Evolutionary conservation across 1,140 invertebrate species (phyloP).

Genomic region (Calycopis cecrops): DNA sequence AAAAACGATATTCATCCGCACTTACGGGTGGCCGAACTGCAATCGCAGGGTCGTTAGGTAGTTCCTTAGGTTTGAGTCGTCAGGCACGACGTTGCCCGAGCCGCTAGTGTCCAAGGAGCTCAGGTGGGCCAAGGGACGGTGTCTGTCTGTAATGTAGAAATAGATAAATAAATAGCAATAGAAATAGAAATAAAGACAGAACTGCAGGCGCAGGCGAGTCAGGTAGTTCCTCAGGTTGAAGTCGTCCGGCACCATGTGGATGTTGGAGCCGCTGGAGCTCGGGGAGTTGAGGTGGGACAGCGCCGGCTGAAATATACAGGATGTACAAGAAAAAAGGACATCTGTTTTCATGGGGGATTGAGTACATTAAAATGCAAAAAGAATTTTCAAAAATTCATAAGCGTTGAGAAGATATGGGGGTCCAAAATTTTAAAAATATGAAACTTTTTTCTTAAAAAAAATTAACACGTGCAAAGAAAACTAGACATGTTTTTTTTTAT

Average conservation of each 20-base stretch:
- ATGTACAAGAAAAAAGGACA: too few relatives aligned
- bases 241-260: slow-evolving; percentile 36
- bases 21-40: slow-evolving; percentile 59
- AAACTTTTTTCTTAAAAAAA: too few relatives aligned
- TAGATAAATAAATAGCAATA: too few relatives aligned
- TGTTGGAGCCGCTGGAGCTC: slow-evolving; percentile 22
- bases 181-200: too few relatives aligned
- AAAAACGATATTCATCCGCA: too few relatives aligned
- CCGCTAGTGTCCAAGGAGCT: slow-evolving; percentile 7
- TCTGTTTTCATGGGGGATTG: too few relatives aligned
- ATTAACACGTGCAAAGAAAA: too few relatives aligned
- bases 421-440: too few relatives aligned
- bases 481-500: too few relatives aligned
- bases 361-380: too few relatives aligned
- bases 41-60: slow-evolving; percentile 42
- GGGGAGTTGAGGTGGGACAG: slow-evolving; percentile 19
- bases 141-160: not conserved
- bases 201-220: slow-evolving; percentile 37
- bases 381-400: too few relatives aligned
- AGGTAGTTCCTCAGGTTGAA: slow-evolving; percentile 43
- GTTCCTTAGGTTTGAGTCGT: slow-evolving; percentile 42
- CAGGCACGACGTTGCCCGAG: slow-evolving; percentile 36
- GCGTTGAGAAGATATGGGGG: too few relatives aligned
- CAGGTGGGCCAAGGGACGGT: slow-evolving; percentile 24
- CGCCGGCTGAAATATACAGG: not conserved